Conservation (phyloP, 2,888 invertebrate species). For the Seira musarum region DNA sequence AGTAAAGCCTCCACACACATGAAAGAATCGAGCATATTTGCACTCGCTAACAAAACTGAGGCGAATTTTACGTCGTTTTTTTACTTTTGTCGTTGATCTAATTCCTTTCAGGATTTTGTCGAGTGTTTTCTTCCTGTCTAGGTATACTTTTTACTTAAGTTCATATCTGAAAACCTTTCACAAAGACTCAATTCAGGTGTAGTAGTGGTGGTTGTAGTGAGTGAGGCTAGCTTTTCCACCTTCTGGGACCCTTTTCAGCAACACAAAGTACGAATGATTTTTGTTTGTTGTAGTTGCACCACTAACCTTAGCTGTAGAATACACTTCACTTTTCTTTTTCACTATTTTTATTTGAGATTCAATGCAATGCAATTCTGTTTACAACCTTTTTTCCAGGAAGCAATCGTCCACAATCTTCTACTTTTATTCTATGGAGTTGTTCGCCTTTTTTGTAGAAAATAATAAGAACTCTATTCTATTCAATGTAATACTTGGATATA, state of each 20-base stretch:
- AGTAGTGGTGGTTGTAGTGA: too few species aligned
- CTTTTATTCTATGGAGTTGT: not conserved
- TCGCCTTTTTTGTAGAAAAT: slow-evolving; percentile 18
- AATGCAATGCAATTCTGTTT: slow-evolving; percentile 12
- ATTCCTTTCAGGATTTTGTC: not conserved
- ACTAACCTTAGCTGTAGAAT: not conserved
- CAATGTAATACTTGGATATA: slow-evolving; percentile 14
- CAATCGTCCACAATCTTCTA: slow-evolving; percentile 17
- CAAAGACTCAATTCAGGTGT: slow-evolving; percentile 8
- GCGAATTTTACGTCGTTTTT: not conserved
- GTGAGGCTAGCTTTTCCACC: slow-evolving; percentile 20
- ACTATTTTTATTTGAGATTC: not conserved
- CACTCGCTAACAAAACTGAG: not conserved
- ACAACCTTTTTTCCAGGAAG: slow-evolving; percentile 11
- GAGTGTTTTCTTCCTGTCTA: not conserved
- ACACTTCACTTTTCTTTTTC: not conserved
- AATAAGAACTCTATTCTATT: slow-evolving; percentile 22
- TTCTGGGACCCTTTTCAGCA: slow-evolving; percentile 25
- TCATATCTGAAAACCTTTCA: not conserved
- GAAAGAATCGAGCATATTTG: slow-evolving; percentile 22
- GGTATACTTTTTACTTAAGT: not conserved
- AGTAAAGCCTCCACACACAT: slow-evolving; percentile 12
- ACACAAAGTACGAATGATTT: not conserved
- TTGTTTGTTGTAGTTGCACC: not conserved
- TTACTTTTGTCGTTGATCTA: not conserved